phyloP scores from a whole-genome alignment of 1,140 invertebrate genomes.

The Micrasema minimum region DNA sequence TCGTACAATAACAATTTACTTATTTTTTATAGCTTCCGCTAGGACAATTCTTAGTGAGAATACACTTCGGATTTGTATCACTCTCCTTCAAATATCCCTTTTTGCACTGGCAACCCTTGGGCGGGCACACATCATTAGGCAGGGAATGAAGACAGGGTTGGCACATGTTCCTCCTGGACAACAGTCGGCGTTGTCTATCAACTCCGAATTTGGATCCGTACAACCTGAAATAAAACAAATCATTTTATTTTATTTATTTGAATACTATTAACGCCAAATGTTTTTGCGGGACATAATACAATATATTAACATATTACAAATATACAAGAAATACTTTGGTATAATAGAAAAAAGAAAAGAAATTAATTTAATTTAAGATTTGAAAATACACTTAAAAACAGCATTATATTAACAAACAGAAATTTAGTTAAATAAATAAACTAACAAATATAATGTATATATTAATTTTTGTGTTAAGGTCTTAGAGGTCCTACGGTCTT shows the following conservation, averaged over 20 bases:
- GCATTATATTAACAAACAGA: too few relatives aligned
- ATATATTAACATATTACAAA: background rate
- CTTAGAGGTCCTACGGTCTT: too few relatives aligned
- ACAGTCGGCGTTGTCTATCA: slow-evolving; percentile 39
- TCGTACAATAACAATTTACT: too few relatives aligned
- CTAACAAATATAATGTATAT: too few relatives aligned
- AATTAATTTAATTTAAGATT: too few relatives aligned
- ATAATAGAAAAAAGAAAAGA: too few relatives aligned
- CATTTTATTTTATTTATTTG: background rate
- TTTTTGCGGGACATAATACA: background rate
- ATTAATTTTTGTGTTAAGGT: too few relatives aligned
- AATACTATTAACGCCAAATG: background rate
- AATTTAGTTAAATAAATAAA: too few relatives aligned
- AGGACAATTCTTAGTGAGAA: background rate
- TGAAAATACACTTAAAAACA: too few relatives aligned
- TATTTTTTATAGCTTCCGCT: too few relatives aligned
- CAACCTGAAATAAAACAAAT: slow-evolving; percentile 29
- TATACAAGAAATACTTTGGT: background rate
- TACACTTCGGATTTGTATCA: slow-evolving; percentile 29
- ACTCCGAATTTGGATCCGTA: slow-evolving; percentile 42
- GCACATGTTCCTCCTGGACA: slow-evolving; percentile 46
- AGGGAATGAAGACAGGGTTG: slow-evolving; percentile 33
- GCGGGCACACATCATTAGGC: slow-evolving; percentile 14
- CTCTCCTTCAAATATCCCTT: slow-evolving; percentile 38
- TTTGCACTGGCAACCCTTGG: slow-evolving; percentile 44